These are phyloP conservation scores for Sesia apiformis DNA, from an alignment of 2,888 invertebrate genomes.

Conservation along the genomic window DNA sequence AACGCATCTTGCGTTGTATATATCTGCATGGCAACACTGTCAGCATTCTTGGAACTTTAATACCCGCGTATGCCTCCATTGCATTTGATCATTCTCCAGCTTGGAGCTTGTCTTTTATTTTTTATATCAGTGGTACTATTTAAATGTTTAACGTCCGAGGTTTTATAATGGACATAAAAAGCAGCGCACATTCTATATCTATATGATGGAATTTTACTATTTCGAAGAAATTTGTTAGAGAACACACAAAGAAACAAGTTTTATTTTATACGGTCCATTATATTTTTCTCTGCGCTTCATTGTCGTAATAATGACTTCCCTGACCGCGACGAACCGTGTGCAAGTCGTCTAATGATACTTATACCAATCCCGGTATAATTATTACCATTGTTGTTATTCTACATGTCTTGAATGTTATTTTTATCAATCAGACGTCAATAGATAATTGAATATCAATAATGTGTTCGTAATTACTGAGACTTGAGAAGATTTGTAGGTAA, in stretches of 20 bases:
- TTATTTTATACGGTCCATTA: background rate
- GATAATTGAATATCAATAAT: conserved; percentile 32
- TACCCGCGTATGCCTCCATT: conserved; percentile 23
- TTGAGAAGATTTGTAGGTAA: conserved; percentile 35
- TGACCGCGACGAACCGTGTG: conserved; percentile 1
- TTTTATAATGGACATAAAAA: too few relatives aligned
- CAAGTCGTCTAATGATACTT: conserved; percentile 4
- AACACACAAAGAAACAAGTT: background rate
- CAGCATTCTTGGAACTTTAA: conserved; percentile 33
- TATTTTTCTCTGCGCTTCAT: conserved; percentile 1
- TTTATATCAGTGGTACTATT: conserved; percentile 5
- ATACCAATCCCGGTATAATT: background rate
- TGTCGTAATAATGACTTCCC: background rate
- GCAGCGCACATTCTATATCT: background rate
- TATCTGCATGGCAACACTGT: conserved; percentile 9
- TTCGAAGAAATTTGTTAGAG: background rate
- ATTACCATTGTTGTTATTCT: background rate
- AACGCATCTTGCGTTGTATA: background rate
- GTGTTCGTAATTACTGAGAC: conserved; percentile 6
- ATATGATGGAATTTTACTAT: background rate
- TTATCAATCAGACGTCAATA: background rate
- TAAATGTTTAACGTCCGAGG: background rate
- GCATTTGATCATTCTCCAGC: conserved; percentile 27
- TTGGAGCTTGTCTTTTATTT: conserved; percentile 14
- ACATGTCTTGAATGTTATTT: background rate